These are phyloP conservation scores for Amphiura filiformis DNA, from an alignment of 35 echinoderm and acorn worm genomes.

Conservation along the genomic window DNA sequence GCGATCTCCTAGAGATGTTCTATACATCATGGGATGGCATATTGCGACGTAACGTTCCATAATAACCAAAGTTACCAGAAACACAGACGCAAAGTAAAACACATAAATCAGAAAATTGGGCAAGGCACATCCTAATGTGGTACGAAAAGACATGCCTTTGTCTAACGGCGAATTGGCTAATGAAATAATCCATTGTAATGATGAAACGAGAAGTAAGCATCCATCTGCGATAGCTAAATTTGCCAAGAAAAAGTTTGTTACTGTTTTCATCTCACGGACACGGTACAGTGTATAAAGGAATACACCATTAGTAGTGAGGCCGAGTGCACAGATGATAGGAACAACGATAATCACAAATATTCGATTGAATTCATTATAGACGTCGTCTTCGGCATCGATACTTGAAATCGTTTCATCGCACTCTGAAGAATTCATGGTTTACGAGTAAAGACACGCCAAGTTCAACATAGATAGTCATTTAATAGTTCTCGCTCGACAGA, in stretches of 20 bases:
- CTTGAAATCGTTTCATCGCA: too few relatives aligned
- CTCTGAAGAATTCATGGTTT: too few relatives aligned
- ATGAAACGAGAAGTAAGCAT: constrained; percentile 4
- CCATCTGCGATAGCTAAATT: constrained; percentile 50
- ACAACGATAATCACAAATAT: constrained; percentile 1
- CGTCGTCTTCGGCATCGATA: too few relatives aligned
- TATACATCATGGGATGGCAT: constrained; percentile 36
- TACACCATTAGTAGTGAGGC: constrained; percentile 24
- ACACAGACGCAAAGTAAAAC: constrained; percentile 28
- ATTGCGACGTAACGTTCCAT: constrained; percentile 68
- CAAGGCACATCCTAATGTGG: not conserved
- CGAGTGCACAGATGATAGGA: constrained; percentile 27
- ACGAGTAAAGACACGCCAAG: too few relatives aligned
- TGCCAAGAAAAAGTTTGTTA: constrained; percentile 48
- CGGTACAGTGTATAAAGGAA: constrained; percentile 43
- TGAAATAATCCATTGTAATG: constrained; percentile 6
- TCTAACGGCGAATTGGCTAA: not conserved
- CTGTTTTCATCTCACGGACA: constrained; percentile 40
- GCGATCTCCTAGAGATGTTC: not conserved
- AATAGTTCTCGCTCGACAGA: too few relatives aligned
- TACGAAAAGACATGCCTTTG: not conserved
- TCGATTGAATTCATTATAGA: not conserved
- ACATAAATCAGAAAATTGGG: not conserved
- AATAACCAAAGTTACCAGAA: constrained; percentile 48
- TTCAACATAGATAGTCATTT: too few relatives aligned